Evolutionary conservation across 2,797 vertebrate species (phyloP), one percentile per base, ranked within the genome.

Genomic region (Columba guinea): DNA sequence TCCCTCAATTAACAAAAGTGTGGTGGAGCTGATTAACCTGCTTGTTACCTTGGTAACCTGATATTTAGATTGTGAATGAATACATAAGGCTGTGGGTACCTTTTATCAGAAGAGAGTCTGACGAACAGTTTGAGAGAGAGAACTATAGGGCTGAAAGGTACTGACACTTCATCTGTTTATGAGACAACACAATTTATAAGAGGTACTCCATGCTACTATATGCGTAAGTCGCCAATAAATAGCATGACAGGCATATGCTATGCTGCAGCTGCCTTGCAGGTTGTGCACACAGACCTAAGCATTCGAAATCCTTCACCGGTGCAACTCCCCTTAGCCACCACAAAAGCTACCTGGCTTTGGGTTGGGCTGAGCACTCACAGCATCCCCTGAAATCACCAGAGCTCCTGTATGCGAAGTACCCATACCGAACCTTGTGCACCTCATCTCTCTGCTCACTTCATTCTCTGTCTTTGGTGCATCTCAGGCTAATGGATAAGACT

Each of bases 1-100:
- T 97, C 93, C 93, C 95, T 95, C 97, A 98, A 97, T 98, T 98
- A 98, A 97, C 95, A 75, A 94, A 97, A 98, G 95, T 88, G 69
- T 71, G 79, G 95, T 94, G 79, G 77, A 92, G 93, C 93, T 97
- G 97, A 98, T 98, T 98, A 98, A 97, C 97, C 97, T 96, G 92
- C 93, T 93, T 84, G 97, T 97, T 97, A 97, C 97, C 97, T 97
- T 97, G 96, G 97, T 96, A 97, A 98, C 97, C 96, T 90, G 75
- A 93, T 95, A 94, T 95, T 97, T 95, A 97, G 52, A 95, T 88
- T 93, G 94, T 95, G 96, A 97, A 97, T 95, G 90, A 96, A 95
- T 94, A 87, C 8, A 18, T 90, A 96, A 90, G 44, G 21, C 60
- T 69, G 69, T 84, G 70, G 90, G 85, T 95, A 95, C 78, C 93